Base-by-base conservation (phyloP, 1,140 invertebrate species). In the Aporrectodea caliginosa region DNA sequence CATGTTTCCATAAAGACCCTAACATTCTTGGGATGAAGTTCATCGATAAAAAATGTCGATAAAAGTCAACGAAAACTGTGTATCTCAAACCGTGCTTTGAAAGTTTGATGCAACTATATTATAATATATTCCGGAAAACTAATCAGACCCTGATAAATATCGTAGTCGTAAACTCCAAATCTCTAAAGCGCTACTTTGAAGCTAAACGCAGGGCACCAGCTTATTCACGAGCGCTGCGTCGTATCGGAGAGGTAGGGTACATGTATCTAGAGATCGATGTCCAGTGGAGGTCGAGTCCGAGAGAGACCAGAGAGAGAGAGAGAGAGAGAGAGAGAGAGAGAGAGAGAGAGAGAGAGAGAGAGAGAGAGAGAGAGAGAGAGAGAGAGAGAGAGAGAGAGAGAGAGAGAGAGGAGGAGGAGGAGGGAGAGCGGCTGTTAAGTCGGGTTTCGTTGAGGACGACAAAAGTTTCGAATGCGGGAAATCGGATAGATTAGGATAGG, bases 311-410 rank as follows among this genome's bases (percentile, higher is more conserved):
- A 58, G 43, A 77, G 75, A 77, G 35, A 77, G 75, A 77, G 75
- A 77, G 35, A 77, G 75, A 77, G 1, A 77, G 75, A 77, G 1
- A 77, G 77, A 78, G 35, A 77, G 75, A 69, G 16, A 77, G 75
- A 77, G 16, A 69, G 77, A 71, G 58, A 71, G 77, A 30, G 30
- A 78, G 0, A 71, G 27, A 78, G 58, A 77, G 75, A 77, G 75
- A 77, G 16, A 77, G 75, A 77, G 2, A 77, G 75, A 77, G 75
- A 77, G 35, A 77, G 75, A 58, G 35, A 77, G 35, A 68, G 1
- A 68, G 1, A 77, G 1, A 77, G 43, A 69, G 16, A 77, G 75
- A 77, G 12, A 69, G 35, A 69, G 34, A 77, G 34, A 69, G 2
- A 77, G n/a, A 69, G 34, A 77, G 2, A 77, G 34, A 77, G 27